Percentiles rank a stretch among this genome's conserved stretches.
phyloP scores from a whole-genome alignment of 2,797 vertebrate species.

The Peromyscus nudipes region DNA sequence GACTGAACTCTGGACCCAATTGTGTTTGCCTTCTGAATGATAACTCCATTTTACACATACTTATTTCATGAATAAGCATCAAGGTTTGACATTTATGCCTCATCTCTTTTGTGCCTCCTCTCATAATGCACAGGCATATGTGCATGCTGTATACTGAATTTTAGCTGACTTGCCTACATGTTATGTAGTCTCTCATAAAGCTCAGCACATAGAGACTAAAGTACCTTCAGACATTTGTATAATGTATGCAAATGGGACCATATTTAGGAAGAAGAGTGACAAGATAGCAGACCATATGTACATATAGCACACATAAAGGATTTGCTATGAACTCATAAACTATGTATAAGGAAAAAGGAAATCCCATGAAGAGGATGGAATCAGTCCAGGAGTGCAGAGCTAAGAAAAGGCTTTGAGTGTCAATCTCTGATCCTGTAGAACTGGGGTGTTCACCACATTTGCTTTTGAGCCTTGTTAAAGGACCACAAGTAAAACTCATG shows the following conservation, averaged over 20 bases:
- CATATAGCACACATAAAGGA: neutral
- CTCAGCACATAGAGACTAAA: neutral
- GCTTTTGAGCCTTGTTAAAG: neutral
- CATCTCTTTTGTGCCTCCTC: neutral
- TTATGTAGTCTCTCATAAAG: neutral
- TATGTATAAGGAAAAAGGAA: neutral
- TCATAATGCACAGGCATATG: neutral
- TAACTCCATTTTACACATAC: constrained; percentile 39
- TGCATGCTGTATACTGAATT: neutral
- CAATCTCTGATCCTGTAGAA: neutral
- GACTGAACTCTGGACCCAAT: neutral
- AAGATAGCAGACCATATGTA: neutral
- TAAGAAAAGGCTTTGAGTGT: neutral
- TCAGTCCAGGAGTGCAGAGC: neutral
- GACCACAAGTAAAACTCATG: neutral
- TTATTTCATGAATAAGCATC: constrained; percentile 23
- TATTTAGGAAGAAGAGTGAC: constrained; percentile 30
- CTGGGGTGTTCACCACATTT: neutral
- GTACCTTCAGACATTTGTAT: neutral
- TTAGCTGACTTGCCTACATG: neutral
- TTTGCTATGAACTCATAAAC: neutral
- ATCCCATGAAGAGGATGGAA: neutral
- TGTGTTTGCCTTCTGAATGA: neutral
- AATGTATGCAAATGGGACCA: neutral
- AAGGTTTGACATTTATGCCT: neutral